Percentiles rank a stretch among this genome's conserved stretches.
These are phyloP conservation scores for Pinna nobilis DNA, from an alignment of 1,140 invertebrate genomes.

Conservation along the genomic window DNA sequence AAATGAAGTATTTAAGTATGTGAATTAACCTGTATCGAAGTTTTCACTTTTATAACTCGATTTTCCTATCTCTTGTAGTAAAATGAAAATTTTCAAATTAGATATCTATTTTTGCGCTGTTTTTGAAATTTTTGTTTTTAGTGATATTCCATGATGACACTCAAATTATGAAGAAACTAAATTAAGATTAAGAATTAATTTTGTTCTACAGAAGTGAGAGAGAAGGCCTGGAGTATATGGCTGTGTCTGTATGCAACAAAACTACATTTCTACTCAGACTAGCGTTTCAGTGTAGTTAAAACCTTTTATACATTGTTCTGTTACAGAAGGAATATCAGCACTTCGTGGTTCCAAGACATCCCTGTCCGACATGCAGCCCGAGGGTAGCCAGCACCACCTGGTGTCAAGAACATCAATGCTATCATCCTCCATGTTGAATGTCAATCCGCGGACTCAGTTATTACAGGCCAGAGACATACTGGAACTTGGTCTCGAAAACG, in stretches of 20 bases:
- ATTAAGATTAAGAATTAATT: background rate
- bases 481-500: slow-evolving; percentile 68
- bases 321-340: slow-evolving; percentile 45
- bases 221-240: too few species aligned
- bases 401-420: slow-evolving; percentile 55
- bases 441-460: slow-evolving; percentile 54
- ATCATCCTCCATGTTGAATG: slow-evolving; percentile 50
- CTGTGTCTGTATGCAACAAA: too few species aligned
- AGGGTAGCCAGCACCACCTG: slow-evolving; percentile 43
- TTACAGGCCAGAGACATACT: slow-evolving; percentile 67
- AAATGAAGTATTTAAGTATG: too few species aligned
- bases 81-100: too few species aligned
- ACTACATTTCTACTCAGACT: too few species aligned
- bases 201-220: background rate
- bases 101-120: too few species aligned
- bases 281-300: too few species aligned
- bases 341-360: slow-evolving; percentile 60
- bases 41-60: too few species aligned
- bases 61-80: too few species aligned
- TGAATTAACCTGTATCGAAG: too few species aligned
- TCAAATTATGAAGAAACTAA: background rate
- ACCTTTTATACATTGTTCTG: background rate
- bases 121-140: background rate
- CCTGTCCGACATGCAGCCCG: slow-evolving; percentile 49
- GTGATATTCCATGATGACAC: background rate